Conservation (phyloP, 2,113 vertebrate genomes). For the Microcebus jonahi region DNA sequence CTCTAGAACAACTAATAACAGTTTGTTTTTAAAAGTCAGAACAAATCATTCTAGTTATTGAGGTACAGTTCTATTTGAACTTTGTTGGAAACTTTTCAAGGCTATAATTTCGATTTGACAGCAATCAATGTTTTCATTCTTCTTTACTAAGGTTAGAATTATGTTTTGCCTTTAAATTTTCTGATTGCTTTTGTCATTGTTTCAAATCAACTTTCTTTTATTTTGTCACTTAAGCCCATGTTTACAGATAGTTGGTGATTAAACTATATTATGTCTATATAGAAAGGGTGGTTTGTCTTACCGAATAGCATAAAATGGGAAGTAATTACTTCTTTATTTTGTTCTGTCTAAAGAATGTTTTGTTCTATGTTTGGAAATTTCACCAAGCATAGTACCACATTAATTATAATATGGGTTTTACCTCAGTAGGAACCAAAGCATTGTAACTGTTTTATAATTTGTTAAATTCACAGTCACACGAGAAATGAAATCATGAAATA, state of each 20-base stretch:
- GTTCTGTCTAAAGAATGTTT: background rate
- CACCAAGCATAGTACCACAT: background rate
- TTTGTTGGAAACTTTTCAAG: background rate
- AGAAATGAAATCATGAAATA: background rate
- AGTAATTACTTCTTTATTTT: background rate
- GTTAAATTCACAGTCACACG: background rate
- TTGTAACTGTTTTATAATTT: background rate
- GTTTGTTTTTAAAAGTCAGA: background rate
- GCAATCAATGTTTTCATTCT: background rate
- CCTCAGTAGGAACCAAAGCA: background rate
- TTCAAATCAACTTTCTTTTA: background rate
- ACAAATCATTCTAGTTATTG: background rate
- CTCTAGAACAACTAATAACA: background rate
- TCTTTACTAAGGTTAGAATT: background rate
- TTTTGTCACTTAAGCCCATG: background rate
- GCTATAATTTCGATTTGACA: conserved; percentile 11
- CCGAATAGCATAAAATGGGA: background rate
- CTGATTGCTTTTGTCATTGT: background rate
- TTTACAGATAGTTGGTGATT: background rate
- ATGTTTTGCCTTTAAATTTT: background rate
- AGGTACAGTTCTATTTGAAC: background rate
- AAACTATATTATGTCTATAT: background rate
- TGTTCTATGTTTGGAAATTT: background rate
- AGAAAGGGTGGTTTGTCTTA: background rate
- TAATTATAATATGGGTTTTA: background rate